These are phyloP conservation scores for Zygaena filipendulae DNA, from an alignment of 2,888 invertebrate species.

Conservation along the genomic window DNA sequence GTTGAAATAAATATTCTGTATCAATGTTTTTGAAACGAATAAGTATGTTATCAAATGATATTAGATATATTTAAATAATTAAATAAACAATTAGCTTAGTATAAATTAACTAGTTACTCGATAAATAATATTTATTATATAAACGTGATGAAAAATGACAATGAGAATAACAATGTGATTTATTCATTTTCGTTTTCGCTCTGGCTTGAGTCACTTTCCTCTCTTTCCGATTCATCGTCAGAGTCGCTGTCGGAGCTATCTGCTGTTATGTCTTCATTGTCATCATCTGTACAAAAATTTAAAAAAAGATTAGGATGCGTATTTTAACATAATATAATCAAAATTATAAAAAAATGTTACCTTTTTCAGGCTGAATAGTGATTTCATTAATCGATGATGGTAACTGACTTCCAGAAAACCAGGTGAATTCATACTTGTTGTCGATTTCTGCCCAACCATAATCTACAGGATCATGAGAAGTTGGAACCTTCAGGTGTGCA, in stretches of 20 bases:
- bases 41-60: not conserved
- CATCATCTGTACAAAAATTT: constrained; percentile 3
- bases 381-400: constrained; percentile 9
- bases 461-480: constrained; percentile 15
- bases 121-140: too few species aligned
- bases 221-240: constrained; percentile 4
- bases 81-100: too few species aligned
- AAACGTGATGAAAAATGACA: too few species aligned
- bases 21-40: not conserved
- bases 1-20: not conserved
- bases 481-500: constrained; percentile 11
- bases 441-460: constrained; percentile 14
- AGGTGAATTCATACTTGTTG: constrained; percentile 11
- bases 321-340: not conserved
- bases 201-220: constrained; percentile 3
- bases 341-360: not conserved
- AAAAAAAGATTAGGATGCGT: too few species aligned
- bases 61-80: not conserved
- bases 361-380: constrained; percentile 5
- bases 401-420: constrained; percentile 20
- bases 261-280: constrained; percentile 2
- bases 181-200: constrained; percentile 5
- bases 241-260: constrained; percentile 3
- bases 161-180: not conserved
- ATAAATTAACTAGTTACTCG: too few species aligned